Percentiles rank a stretch among this genome's conserved stretches.
Evolutionary conservation across 2,888 invertebrate genomes (phyloP).

Genomic region (Pherbina coryleti): DNA sequence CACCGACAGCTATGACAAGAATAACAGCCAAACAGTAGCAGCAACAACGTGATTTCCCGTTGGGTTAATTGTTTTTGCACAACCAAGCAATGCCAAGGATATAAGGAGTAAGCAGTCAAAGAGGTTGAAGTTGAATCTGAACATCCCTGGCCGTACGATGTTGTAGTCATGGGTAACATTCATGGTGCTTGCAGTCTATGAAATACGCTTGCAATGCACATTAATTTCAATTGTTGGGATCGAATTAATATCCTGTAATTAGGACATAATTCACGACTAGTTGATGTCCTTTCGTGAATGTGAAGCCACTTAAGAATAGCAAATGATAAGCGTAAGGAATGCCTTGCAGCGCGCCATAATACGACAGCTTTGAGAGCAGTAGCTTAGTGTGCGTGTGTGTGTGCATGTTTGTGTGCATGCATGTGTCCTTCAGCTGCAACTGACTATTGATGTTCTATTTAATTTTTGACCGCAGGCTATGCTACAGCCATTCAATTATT

Average conservation of each 20-base stretch:
- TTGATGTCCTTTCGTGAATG: constrained; percentile 4
- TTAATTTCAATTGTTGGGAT: constrained; percentile 27
- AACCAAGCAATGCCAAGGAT: not conserved
- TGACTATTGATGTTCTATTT: no score
- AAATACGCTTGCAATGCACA: not conserved
- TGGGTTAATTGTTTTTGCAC: not conserved
- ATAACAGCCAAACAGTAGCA: not conserved
- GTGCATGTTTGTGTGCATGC: no score
- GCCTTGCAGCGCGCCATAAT: not conserved
- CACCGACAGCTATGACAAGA: not conserved
- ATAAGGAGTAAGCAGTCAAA: not conserved
- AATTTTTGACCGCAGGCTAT: no score
- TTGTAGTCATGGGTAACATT: not conserved
- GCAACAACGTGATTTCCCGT: not conserved
- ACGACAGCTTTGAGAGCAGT: no score
- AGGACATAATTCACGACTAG: constrained; percentile 18
- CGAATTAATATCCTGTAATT: constrained; percentile 22
- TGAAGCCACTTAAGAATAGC: not conserved
- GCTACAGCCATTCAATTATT: no score
- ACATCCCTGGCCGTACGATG: not conserved
- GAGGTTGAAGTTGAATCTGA: not conserved
- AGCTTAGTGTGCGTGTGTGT: no score
- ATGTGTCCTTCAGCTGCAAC: no score
- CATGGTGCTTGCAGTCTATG: no score
- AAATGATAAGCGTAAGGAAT: not conserved